phyloP scores from a whole-genome alignment of 2,888 invertebrate genomes.

The Acleris cristana region DNA sequence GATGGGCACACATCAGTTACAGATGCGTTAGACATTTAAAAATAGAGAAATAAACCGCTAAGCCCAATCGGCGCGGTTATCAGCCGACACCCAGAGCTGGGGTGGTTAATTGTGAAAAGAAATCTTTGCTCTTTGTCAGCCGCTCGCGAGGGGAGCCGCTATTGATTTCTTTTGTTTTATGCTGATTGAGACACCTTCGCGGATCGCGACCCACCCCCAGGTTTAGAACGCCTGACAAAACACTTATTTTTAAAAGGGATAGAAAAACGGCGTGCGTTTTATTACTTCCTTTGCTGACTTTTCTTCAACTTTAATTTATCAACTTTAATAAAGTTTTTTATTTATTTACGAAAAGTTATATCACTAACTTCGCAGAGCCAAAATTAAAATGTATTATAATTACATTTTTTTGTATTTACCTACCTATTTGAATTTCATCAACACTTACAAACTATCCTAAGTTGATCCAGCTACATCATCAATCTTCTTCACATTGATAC shows the following conservation, averaged over 20 bases:
- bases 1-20: constrained; percentile 13
- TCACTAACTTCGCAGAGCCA: too few species aligned
- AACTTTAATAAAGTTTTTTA: too few species aligned
- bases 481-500: constrained; percentile 69
- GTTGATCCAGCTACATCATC: constrained; percentile 51
- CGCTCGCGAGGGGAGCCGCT: constrained; percentile 66
- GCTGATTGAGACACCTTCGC: constrained; percentile 84
- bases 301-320: too few species aligned
- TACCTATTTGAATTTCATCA: background rate
- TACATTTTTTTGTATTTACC: background rate
- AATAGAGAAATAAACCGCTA: constrained; percentile 54
- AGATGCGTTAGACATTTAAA: constrained; percentile 32
- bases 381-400: too few species aligned
- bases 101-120: constrained; percentile 84
- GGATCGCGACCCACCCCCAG: constrained; percentile 63
- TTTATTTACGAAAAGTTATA: too few species aligned
- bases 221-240: constrained; percentile 72
- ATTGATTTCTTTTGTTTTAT: constrained; percentile 85
- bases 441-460: constrained; percentile 1
- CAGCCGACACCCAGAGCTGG: constrained; percentile 74
- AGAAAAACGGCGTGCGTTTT: constrained; percentile 54
- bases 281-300: constrained; percentile 47
- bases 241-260: constrained; percentile 74
- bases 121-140: constrained; percentile 83
- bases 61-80: constrained; percentile 69